Conservation (phyloP, 2,888 invertebrate genomes). For the Chrysodeixis includens region DNA sequence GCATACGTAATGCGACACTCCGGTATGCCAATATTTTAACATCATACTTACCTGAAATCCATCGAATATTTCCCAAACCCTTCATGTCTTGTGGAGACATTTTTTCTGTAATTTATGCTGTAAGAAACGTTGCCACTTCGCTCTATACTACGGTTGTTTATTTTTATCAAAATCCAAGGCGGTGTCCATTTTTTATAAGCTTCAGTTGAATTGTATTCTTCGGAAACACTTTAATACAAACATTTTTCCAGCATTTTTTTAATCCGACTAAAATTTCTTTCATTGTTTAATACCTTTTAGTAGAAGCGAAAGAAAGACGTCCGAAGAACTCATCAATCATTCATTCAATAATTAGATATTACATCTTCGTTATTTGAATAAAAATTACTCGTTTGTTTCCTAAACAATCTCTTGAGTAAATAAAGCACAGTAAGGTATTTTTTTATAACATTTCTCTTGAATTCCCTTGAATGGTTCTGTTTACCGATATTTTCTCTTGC, state of each 20-base stretch:
- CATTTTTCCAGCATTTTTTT: no score
- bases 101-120: constrained; percentile 20
- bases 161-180: constrained; percentile 32
- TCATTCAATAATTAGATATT: background rate
- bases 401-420: background rate
- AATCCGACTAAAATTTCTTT: no score
- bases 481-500: constrained; percentile 17
- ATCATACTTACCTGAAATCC: constrained; percentile 30
- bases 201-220: no score
- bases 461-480: constrained; percentile 20
- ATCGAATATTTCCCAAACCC: constrained; percentile 19
- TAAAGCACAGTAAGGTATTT: background rate
- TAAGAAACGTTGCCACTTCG: constrained; percentile 27
- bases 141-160: constrained; percentile 21
- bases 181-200: constrained; percentile 37
- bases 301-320: no score
- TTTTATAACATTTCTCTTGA: constrained; percentile 3
- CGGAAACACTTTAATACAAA: constrained; percentile 53
- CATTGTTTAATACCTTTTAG: no score
- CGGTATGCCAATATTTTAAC: constrained; percentile 25
- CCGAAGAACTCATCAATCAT: no score
- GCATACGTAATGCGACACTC: constrained; percentile 33
- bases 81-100: background rate
- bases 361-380: background rate
- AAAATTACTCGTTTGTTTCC: background rate